These are phyloP conservation scores for Drosophila lacteicornis DNA, from an alignment of 1,140 invertebrate species.

Conservation along the genomic window DNA sequence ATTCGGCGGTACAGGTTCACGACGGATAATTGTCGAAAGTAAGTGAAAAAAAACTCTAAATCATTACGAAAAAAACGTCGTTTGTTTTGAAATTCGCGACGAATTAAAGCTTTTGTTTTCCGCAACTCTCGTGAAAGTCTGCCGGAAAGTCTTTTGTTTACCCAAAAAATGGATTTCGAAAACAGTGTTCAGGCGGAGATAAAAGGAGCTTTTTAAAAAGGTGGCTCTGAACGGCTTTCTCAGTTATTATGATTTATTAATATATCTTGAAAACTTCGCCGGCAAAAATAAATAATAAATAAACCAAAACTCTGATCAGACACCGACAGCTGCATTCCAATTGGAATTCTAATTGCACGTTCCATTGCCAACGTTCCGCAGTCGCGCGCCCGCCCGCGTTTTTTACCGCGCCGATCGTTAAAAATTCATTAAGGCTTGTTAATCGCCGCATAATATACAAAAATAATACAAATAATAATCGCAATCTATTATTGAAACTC, in stretches of 20 bases:
- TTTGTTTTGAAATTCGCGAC: neutral
- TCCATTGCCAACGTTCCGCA: conserved; percentile 18
- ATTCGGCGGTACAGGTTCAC: conserved; percentile 1
- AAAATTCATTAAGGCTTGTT: conserved; percentile 71
- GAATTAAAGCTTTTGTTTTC: neutral
- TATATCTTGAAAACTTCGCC: neutral
- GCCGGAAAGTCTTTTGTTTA: neutral
- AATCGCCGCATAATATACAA: conserved; percentile 51
- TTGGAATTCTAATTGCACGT: conserved; percentile 17
- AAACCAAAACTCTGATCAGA: conserved; percentile 18
- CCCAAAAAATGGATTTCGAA: neutral
- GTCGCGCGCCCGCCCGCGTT: conserved; percentile 54
- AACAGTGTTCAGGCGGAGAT: neutral
- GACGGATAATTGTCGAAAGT: neutral
- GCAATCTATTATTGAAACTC: conserved; percentile 50
- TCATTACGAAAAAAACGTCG: neutral
- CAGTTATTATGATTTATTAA: neutral
- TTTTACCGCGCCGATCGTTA: conserved; percentile 60
- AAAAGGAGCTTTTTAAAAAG: too few relatives aligned
- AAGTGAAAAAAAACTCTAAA: neutral
- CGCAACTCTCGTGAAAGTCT: neutral
- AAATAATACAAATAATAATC: conserved; percentile 50
- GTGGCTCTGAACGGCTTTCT: too few relatives aligned
- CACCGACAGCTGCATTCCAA: conserved; percentile 23
- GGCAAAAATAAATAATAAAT: neutral